A percentile compares a stretch with the other conserved stretches of the same genome.
phyloP scores from a whole-genome alignment of 2,888 invertebrate species.

The Dorcus parallelipipedus region DNA sequence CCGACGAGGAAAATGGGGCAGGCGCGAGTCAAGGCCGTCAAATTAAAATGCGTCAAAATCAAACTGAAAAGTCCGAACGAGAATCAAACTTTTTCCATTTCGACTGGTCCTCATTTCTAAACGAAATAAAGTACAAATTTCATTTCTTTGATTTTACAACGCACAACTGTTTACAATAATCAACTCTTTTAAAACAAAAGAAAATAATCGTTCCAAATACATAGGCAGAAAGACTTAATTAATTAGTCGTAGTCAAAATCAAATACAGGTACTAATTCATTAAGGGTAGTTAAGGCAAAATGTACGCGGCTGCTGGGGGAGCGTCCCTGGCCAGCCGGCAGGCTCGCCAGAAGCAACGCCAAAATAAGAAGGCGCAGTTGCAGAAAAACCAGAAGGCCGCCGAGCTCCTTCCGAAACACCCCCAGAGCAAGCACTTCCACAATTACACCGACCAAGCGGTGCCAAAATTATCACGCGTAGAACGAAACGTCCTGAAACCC shows the following conservation, averaged over 20 bases:
- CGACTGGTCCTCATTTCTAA: background rate
- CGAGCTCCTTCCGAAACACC: slow-evolving; percentile 36
- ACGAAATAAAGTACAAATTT: slow-evolving; percentile 5
- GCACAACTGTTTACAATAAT: slow-evolving; percentile 14
- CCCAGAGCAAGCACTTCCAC: slow-evolving; percentile 55
- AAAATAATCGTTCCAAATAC: slow-evolving; percentile 4
- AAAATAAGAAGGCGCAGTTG: slow-evolving; percentile 47
- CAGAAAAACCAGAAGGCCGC: slow-evolving; percentile 53
- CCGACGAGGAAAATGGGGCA: slow-evolving; percentile 14
- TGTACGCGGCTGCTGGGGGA: slow-evolving; percentile 89
- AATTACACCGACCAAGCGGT: slow-evolving; percentile 53
- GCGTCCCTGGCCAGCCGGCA: slow-evolving; percentile 82
- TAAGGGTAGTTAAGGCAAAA: slow-evolving; percentile 36
- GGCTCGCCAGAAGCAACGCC: slow-evolving; percentile 59
- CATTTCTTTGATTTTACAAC: slow-evolving; percentile 10
- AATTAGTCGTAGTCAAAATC: background rate
- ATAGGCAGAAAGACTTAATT: slow-evolving; percentile 6
- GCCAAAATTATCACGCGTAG: slow-evolving; percentile 54
- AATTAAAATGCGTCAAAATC: slow-evolving; percentile 26
- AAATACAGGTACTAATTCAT: background rate
- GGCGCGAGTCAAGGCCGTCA: slow-evolving; percentile 20
- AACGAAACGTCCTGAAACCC: slow-evolving; percentile 46
- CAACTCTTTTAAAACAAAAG: background rate
- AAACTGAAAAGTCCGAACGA: slow-evolving; percentile 22
- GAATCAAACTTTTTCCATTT: slow-evolving; percentile 1